Base-by-base conservation (phyloP, 2,797 vertebrate species). In the Pogonophryne albipinna region DNA sequence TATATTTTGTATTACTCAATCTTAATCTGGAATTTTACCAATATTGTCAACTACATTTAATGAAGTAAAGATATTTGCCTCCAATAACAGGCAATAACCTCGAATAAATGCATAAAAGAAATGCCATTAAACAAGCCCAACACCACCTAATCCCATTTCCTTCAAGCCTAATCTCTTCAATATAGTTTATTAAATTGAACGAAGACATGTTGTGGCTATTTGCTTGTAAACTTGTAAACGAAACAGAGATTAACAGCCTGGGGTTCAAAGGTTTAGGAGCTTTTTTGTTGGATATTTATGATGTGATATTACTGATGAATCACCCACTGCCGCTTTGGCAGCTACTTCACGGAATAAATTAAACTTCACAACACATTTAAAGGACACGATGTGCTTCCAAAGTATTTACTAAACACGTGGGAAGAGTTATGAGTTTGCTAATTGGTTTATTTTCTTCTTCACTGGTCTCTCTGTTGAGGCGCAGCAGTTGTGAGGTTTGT, bases 361-460 rank as follows among this genome's bases (percentile, higher is more conserved):
- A 41, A 59, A 58, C 65, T 52, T 38, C 19, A 45, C 31, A 41
- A 17, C 20, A 71, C 42, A 19, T 67, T 50, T 52, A 3, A n/a
- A 1, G 1, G 3, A 44, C 3, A 3, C 6, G 0, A 6, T 34
- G 14, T 55, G 14, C 31, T 7, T 50, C 42, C 20, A 31, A 14
- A 55, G 20, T n/a, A n/a, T n/a, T 23, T 66, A 2, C 10, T 19
- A 56, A 72, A 16, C 31, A 44, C 45, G 42, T 31, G 1, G 14
- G 10, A n/a, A 6, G 4, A 20, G 23, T 23, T 23, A 23, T 23
- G 20, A 23, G 27, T 9, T 4, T 16, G 7, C 10, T 4, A 47
- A 51, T 61, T 34, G 11, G 2, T 45, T 56, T 7, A 3, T 19
- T 15, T 16, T 50, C 8, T 1, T 45, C 12, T 4, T 45, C 19